Evolutionary conservation across 2,888 invertebrate genomes (phyloP), one percentile per base, ranked within the genome.

Genomic region (Epirrhoe alternata): DNA sequence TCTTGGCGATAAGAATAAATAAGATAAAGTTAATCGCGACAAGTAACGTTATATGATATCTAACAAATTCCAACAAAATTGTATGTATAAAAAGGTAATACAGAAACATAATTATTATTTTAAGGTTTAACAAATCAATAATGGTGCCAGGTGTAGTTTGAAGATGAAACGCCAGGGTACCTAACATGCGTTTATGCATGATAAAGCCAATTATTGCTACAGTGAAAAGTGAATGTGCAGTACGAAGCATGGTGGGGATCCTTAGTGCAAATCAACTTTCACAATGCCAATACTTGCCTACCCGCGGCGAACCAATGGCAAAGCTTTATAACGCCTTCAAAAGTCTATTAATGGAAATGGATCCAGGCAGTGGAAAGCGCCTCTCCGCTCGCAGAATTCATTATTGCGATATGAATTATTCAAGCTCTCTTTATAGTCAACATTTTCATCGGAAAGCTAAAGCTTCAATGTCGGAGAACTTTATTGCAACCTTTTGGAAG

Each of bases 241-340:
- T 73, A 69, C 12, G 64, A 66, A 71, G 65, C 73, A 71, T 74
- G 75, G 79, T 72, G 73, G 81, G 81, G 81, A 77, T 75, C 70
- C 72, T 72, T 70, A 70, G 77, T 83, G 82, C 85, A 85, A 88
- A 83, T 85, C 86, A 86, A 90, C 92, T 91, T 92, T 92, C 91
- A 86, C 90, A 82, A 77, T 73, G 76, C 77, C 75, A 77, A 78
- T 80, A 82, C 77, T 68, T 75, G 76, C 79, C 72, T 71, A 78
- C 55, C 73, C 77, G 75, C 78, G 73, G 71, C 75, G 70, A 69
- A 71, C 82, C 82, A 84, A 86, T 83, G 74, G 69, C 73, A 73
- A 76, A 68, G 73, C 74, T 77, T 76, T 73, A 76, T 74, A 70
- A 56, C 71, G 73, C 71, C 73, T 76, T 74, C 77, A 78, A 59